These are phyloP conservation scores for Podarcis lilfordi DNA, from an alignment of 2,797 vertebrate genomes.

Conservation along the genomic window DNA sequence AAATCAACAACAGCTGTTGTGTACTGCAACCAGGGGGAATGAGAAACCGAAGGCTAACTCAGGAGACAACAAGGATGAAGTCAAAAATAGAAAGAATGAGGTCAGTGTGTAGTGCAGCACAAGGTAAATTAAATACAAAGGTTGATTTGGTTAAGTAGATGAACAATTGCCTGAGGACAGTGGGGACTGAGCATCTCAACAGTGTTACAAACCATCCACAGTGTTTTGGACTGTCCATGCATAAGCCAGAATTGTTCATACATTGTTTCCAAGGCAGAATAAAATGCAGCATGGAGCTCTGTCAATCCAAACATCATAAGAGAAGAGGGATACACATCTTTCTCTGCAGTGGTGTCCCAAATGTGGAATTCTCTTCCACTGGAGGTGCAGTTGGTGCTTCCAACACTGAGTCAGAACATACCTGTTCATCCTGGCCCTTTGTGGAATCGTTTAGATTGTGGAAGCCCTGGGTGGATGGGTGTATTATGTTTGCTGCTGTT, in stretches of 20 bases:
- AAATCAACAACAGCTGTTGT: conserved; percentile 27
- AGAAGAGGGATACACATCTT: background rate
- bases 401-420: no score
- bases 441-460: no score
- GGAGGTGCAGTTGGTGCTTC: no score
- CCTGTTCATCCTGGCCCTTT: no score
- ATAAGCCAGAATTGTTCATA: background rate
- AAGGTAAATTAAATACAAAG: background rate
- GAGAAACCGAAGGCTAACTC: background rate
- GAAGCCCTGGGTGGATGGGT: no score
- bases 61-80: background rate
- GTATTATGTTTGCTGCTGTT: no score
- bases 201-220: background rate
- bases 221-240: conserved; percentile 2
- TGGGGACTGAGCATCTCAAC: conserved; percentile 14
- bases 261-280: background rate
- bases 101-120: background rate
- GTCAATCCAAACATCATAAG: background rate
- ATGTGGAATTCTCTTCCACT: no score
- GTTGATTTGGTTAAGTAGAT: conserved; percentile 13
- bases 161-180: conserved; percentile 15
- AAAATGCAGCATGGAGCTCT: background rate
- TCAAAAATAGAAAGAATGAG: background rate
- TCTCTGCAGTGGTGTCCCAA: no score
- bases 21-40: background rate